Evolutionary conservation across 2,797 vertebrate species (phyloP), one percentile per base, ranked within the genome.

Genomic region (Microhierax caerulescens): DNA sequence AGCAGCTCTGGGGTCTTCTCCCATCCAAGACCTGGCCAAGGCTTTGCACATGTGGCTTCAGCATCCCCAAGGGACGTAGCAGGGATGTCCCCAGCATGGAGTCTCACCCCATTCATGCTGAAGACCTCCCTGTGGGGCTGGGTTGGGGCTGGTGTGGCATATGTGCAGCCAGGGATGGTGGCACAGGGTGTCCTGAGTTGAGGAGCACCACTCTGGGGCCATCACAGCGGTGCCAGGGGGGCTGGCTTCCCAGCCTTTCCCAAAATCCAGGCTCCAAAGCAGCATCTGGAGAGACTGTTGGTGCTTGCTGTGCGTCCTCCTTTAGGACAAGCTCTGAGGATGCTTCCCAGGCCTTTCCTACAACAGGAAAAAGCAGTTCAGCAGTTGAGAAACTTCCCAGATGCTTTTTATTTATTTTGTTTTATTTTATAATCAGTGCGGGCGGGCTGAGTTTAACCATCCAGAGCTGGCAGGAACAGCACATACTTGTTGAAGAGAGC

Each of bases 41-140:
- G 56, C 50, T 79, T 85, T 76, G 63, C 34, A 15, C 16, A 3
- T n/a, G 36, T 61, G 56, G 34, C 61, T 78, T 79, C 61, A 64
- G 48, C 60, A 57, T 39, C 50, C 51, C 37, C 2, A 5, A 54
- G 30, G 39, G 54, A 54, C 3, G 1, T 1, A 69, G 41, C 2
- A 13, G 70, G 41, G 47, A 27, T 19, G 27, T n/a, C 4, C 34
- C 21, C 0, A 2, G 5, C 0, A 0, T 0, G 0, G 23, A 12
- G 9, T 51, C 41, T 88, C 50, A 36, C 19, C 23, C 8, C 3
- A 2, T 53, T 79, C 30, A 4, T 22, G 53, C 84, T 51, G 69
- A 60, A 77, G n/a, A 72, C 5, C 6, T 22, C 22, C 7, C 36
- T 9, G 53, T 6, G 17, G 37, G 18, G 69, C 6, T 1, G 28